Conservation (phyloP, 2,888 invertebrate genomes). For the Euproctis similis region DNA sequence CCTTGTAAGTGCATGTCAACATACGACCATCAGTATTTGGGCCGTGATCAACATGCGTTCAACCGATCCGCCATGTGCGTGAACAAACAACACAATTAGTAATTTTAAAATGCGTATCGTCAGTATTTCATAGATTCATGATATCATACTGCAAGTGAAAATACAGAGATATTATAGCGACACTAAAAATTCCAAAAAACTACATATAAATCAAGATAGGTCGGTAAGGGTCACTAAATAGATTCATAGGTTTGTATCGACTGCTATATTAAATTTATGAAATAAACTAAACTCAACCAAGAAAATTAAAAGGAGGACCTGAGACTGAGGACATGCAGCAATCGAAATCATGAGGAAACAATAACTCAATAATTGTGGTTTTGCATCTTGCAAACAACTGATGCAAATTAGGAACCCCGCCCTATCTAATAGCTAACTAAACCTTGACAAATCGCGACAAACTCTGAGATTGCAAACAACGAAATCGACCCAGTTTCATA, state of each 20-base stretch:
- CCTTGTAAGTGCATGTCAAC: conserved; percentile 26
- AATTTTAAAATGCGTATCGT: too few species aligned
- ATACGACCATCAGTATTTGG: conserved; percentile 30
- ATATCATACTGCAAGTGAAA: too few species aligned
- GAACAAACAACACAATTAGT: too few species aligned
- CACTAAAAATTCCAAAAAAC: too few species aligned
- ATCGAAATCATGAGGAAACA: background rate
- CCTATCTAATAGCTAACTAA: conserved; percentile 20
- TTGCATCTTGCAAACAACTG: conserved; percentile 22
- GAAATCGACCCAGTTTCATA: conserved; percentile 49
- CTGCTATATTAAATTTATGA: background rate
- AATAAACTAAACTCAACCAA: background rate
- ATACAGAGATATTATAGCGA: too few species aligned
- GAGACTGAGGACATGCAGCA: too few species aligned
- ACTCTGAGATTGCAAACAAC: conserved; percentile 32
- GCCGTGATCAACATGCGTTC: conserved; percentile 30
- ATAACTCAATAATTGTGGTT: conserved; percentile 6
- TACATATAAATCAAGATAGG: too few species aligned
- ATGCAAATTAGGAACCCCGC: conserved; percentile 21
- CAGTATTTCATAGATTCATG: too few species aligned
- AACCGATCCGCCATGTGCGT: conserved; percentile 10
- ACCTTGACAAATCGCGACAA: conserved; percentile 21
- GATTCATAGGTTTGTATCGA: too few species aligned
- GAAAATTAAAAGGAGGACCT: background rate
- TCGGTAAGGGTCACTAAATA: too few species aligned